Conservation (phyloP, 2,113 vertebrate species). For the Hippopotamus amphibius region DNA sequence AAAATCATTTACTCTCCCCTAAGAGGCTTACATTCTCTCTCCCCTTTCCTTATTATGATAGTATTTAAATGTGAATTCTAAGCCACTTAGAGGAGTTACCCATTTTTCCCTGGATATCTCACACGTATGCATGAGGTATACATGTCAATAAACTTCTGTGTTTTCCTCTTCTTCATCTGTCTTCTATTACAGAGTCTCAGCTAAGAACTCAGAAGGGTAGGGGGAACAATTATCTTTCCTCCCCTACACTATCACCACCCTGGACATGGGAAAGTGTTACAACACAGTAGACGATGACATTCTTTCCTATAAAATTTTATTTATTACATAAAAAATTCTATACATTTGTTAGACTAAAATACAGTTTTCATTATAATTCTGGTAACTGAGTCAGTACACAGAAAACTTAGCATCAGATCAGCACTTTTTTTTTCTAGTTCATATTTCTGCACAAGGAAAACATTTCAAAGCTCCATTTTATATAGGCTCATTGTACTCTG, state of each 20-base stretch:
- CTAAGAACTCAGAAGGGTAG: background rate
- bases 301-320: constrained; percentile 89
- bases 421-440: constrained; percentile 84
- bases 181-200: background rate
- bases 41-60: background rate
- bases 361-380: constrained; percentile 91
- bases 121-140: background rate
- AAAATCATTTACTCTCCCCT: background rate
- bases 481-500: constrained; percentile 84
- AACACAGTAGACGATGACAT: constrained; percentile 69
- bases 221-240: background rate
- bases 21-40: background rate
- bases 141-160: background rate
- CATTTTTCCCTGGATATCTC: background rate
- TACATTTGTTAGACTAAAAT: constrained; percentile 92
- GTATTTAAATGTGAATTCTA: constrained; percentile 10
- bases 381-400: constrained; percentile 89
- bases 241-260: background rate
- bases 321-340: constrained; percentile 90
- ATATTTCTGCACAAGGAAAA: constrained; percentile 87
- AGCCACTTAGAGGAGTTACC: background rate
- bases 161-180: background rate
- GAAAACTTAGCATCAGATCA: constrained; percentile 88
- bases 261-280: constrained; percentile 44
- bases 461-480: constrained; percentile 84